Evolutionary conservation across 2,113 vertebrate species (phyloP).

Genomic region (Tonatia bakeri): DNA sequence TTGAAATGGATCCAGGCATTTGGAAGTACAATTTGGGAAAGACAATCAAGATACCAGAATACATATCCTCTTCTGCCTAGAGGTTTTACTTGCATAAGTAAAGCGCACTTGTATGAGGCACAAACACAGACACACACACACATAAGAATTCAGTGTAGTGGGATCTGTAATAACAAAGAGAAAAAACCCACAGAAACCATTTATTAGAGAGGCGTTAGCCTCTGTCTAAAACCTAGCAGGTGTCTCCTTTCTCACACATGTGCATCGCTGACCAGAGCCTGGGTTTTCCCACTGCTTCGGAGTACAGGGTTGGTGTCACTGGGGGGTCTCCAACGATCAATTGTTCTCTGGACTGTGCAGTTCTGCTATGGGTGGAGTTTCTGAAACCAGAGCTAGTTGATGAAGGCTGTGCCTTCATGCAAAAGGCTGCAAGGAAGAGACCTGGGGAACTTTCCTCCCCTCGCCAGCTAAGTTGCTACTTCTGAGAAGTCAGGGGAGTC

Average conservation of each 20-base stretch:
- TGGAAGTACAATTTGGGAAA: neutral
- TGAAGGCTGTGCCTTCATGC: neutral
- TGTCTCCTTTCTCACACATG: neutral
- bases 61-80: neutral
- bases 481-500: neutral
- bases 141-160: neutral
- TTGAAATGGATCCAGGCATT: neutral
- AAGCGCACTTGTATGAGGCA: neutral
- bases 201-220: neutral
- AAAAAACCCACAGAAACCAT: neutral
- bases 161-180: neutral
- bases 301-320: neutral
- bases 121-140: too few species aligned
- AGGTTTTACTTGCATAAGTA: neutral
- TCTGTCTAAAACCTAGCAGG: neutral
- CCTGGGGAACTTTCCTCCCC: rapidly evolving
- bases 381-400: neutral
- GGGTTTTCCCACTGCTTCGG: neutral
- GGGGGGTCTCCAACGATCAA: neutral
- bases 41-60: neutral
- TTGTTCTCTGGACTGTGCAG: neutral
- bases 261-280: neutral
- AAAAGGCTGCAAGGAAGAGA: neutral
- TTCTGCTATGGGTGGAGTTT: neutral
- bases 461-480: neutral